Base-by-base conservation (phyloP, 1,140 invertebrate species). In the Odontomachus brunneus region DNA sequence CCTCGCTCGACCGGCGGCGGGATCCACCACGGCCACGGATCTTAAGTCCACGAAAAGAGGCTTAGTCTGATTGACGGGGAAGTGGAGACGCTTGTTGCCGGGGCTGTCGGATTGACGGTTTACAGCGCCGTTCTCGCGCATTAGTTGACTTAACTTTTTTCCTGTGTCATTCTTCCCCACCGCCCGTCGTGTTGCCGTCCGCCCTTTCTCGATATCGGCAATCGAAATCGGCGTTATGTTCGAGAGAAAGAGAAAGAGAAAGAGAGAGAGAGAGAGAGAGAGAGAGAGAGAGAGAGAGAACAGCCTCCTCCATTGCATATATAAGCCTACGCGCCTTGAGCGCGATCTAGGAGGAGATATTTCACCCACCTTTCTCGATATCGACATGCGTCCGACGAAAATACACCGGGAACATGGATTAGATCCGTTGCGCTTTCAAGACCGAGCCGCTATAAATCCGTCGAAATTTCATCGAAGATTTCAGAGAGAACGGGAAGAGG, bases 41-140 rank as follows among this genome's bases (percentile, higher is more conserved):
- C 84, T 89, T 89, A 89, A 89, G 82, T 73, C 73, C 17, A 63
- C 78, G 65, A 72, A 89, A 89, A 89, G 88, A 88, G 73, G 87
- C 84, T 89, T 89, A 89, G 51, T 14, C 72, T 87, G 88, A 89
- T 87, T 83, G 87, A 89, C 88, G 72, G 81, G 44, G 69, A 89
- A 80, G 87, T 74, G 38, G 63, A 44, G 63, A 69, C 51, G 51
- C 65, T 76, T 80, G 69, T 87, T 84, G 83, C 49, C 74, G 59
- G 67, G 72, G 82, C 69, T 84, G 87, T 67, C 71, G 72, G 87
- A 88, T 84, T 74, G 88, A 82, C 88, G 80, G 57, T 89, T 84
- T 84, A 89, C 85, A 87, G 26, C 75, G 44, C 60, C 88, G 63
- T 89, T 85, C 82, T 75, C 84, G 66, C 87, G 84, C 71, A 88